Evolutionary conservation across 2,113 vertebrate species (phyloP), one percentile per base, ranked within the genome.

Genomic region (Pteruthius melanotis): DNA sequence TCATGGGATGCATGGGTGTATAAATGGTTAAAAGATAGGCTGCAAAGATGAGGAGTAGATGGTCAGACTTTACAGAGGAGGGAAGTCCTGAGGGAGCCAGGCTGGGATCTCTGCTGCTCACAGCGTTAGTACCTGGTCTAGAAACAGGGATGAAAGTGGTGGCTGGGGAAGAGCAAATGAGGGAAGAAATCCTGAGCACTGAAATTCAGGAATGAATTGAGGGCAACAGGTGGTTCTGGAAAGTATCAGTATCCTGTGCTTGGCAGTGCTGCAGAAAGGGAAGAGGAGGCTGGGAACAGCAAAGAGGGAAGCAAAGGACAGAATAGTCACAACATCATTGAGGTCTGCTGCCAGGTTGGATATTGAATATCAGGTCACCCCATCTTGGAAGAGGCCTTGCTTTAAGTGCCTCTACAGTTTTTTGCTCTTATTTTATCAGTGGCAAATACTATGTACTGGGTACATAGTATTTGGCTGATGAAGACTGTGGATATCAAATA

Each of bases 311-410:
- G 64, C 15, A 31, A 77, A 61, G 18, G 9, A 19, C 37, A 53
- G 76, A 44, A 49, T 13, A 42, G 39, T 54, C 18, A 5, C 0
- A 3, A 2, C 44, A 27, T 33, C 3, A 1, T 35, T 42, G 31
- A 47, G 15, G 9, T 72, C 30, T 65, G 31, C 28, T 77, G 20
- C 52, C 59, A 14, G 0, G 0, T 10, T 60, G n/a, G 37, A 10
- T 68, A 28, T 20, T 14, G 28, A 44, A 11, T 24, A 12, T 57
- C 45, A 14, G 28, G 16, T 66, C 33, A 30, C 35, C 37, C 28
- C 9, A 6, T 80, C 60, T 54, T 39, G 6, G 54, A 54, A 35
- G 23, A 65, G 18, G 23, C 56, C 35, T 81, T 50, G 28, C 24
- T 82, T n/a, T 54, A 69, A 57, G 3, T 23, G 14, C 27, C 17